Conservation (phyloP, 2,888 invertebrate genomes). For the Drosophila colorata region DNA sequence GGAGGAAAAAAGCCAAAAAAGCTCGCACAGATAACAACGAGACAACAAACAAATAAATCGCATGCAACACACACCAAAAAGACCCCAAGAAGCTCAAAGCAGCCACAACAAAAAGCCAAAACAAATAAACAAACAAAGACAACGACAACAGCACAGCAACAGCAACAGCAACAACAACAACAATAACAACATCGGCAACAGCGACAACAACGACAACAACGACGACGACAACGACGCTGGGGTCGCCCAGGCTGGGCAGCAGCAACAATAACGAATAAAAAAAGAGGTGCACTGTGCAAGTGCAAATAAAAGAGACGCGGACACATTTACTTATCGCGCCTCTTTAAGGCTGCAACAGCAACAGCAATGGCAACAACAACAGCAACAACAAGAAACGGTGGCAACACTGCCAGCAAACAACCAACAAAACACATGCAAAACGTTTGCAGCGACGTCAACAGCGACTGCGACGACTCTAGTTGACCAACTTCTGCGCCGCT, state of each 20-base stretch:
- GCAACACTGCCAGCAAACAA: constrained; percentile 64
- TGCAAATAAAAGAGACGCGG: constrained; percentile 80
- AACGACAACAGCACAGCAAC: constrained; percentile 36
- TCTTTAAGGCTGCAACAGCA: constrained; percentile 67
- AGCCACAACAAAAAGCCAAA: constrained; percentile 33
- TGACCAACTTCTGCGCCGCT: constrained; percentile 75
- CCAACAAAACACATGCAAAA: constrained; percentile 78
- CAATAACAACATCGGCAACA: constrained; percentile 26
- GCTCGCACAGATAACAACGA: constrained; percentile 78
- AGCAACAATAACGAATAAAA: constrained; percentile 38
- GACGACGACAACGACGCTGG: constrained; percentile 35
- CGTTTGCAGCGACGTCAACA: constrained; percentile 46
- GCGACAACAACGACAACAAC: constrained; percentile 37
- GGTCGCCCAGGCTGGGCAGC: constrained; percentile 62
- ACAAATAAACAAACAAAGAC: constrained; percentile 70
- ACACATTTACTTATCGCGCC: constrained; percentile 82
- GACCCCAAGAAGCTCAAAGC: constrained; percentile 43
- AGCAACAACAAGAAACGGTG: constrained; percentile 71
- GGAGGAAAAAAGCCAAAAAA: constrained; percentile 40
- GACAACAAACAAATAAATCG: constrained; percentile 80
- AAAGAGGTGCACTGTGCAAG: constrained; percentile 69
- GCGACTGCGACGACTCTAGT: constrained; percentile 51
- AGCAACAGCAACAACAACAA: constrained; percentile 3
- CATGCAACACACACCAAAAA: constrained; percentile 63
- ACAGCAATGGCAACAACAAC: constrained; percentile 34